A percentile compares a stretch with the other conserved stretches of the same genome.
These are phyloP conservation scores for Pangasius krempfi DNA, from an alignment of 2,797 vertebrate genomes.

Conservation along the genomic window DNA sequence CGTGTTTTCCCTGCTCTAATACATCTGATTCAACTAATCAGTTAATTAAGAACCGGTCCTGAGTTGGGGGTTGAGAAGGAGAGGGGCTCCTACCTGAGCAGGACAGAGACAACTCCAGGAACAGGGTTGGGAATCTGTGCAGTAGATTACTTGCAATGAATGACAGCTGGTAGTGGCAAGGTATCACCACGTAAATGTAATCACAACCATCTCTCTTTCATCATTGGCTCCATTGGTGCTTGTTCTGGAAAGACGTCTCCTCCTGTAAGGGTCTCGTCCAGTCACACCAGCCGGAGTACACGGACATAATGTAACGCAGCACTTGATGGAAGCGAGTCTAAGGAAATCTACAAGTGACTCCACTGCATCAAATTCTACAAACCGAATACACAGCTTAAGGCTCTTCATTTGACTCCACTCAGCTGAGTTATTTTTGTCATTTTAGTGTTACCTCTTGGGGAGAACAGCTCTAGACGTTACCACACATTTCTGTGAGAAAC, in stretches of 20 bases:
- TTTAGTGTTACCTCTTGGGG: constrained; percentile 8
- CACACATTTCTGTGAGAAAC: constrained; percentile 23
- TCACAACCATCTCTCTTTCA: not conserved
- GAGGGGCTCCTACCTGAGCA: constrained; percentile 7
- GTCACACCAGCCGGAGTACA: not conserved
- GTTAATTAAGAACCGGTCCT: not conserved
- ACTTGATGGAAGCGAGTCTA: not conserved
- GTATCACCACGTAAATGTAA: not conserved
- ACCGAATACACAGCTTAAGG: constrained; percentile 38
- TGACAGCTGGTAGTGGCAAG: not conserved
- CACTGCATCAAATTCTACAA: constrained; percentile 33
- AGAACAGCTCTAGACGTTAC: constrained; percentile 11
- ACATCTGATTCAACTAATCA: not conserved
- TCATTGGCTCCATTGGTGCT: not conserved
- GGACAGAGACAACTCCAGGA: not conserved
- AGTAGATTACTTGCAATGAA: not conserved
- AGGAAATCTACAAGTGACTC: not conserved
- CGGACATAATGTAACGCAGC: not conserved
- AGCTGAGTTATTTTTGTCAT: constrained; percentile 14
- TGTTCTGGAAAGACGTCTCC: not conserved
- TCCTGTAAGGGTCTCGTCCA: not conserved
- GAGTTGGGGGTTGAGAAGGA: not conserved
- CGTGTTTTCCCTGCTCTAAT: not conserved
- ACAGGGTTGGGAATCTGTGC: constrained; percentile 1
- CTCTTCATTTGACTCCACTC: constrained; percentile 27